These are phyloP conservation scores for Oncorhynchus tshawytscha DNA, from an alignment of 2,113 vertebrate species.

Conservation along the genomic window DNA sequence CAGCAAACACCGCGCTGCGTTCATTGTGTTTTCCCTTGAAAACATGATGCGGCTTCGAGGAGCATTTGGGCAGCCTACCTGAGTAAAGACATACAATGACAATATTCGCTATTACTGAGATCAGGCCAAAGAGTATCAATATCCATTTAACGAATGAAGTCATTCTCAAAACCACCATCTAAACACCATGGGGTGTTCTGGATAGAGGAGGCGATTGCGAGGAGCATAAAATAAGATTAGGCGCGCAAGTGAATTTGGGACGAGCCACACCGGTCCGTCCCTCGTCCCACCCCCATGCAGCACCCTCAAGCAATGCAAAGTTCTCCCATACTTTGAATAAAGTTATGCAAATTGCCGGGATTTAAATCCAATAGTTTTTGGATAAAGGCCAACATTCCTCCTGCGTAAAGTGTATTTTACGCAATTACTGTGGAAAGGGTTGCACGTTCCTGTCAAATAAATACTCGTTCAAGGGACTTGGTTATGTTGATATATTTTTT, in stretches of 20 bases:
- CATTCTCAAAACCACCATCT: constrained; percentile 29
- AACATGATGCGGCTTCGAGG: not conserved
- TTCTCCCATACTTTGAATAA: not conserved
- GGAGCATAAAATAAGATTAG: not conserved
- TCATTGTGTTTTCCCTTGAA: constrained; percentile 47
- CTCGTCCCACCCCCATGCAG: not conserved
- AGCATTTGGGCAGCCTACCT: constrained; percentile 41
- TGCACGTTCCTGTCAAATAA: too few relatives aligned
- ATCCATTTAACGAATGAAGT: constrained; percentile 40
- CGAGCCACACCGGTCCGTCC: not conserved
- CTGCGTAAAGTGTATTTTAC: not conserved
- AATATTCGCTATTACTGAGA: constrained; percentile 65
- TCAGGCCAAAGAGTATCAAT: constrained; percentile 34
- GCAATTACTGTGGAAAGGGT: not conserved
- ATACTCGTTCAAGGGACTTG: too few relatives aligned
- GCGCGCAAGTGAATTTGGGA: not conserved
- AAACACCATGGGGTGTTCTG: too few relatives aligned
- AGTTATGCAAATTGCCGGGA: not conserved
- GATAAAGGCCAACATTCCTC: not conserved
- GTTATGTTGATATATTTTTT: too few relatives aligned
- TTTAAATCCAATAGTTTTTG: not conserved
- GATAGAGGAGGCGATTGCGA: too few relatives aligned
- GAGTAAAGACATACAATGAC: constrained; percentile 61
- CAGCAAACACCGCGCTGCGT: constrained; percentile 79
- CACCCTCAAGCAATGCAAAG: not conserved